These are phyloP conservation scores for Corvus cornix DNA, from an alignment of 2,113 vertebrate genomes.

Conservation along the genomic window DNA sequence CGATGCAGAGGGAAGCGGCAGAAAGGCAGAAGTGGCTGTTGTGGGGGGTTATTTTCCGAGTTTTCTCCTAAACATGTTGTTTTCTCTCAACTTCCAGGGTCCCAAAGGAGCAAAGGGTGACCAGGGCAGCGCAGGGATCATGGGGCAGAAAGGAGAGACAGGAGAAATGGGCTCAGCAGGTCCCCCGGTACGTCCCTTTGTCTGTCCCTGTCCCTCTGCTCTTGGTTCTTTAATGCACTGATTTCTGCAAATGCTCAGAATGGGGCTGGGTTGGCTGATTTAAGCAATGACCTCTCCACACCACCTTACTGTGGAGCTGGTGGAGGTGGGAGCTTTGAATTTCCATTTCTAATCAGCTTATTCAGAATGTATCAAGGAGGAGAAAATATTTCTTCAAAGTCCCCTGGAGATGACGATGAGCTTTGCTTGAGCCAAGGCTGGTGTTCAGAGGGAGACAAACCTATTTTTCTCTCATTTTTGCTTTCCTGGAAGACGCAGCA, in stretches of 20 bases:
- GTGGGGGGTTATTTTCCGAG: no score
- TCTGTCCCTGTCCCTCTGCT: neutral
- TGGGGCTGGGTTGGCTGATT: neutral
- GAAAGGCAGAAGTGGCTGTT: neutral
- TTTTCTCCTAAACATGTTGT: neutral
- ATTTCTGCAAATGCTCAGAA: neutral
- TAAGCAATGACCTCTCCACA: neutral
- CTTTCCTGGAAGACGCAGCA: neutral
- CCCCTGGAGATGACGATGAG: neutral
- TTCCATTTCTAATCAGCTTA: neutral
- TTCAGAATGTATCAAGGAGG: neutral
- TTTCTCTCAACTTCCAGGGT: conserved; percentile 74
- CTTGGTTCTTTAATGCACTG: neutral
- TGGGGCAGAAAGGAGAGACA: conserved; percentile 85
- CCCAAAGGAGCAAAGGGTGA: conserved; percentile 84
- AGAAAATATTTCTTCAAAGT: neutral
- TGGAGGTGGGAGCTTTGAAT: neutral
- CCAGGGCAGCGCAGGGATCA: conserved; percentile 75
- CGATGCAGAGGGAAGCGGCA: rapidly evolving
- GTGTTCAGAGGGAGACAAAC: neutral
- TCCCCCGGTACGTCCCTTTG: conserved; percentile 76
- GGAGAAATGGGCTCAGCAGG: conserved; percentile 86
- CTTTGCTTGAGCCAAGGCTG: neutral
- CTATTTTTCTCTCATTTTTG: neutral
- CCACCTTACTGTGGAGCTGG: rapidly evolving